Evolutionary conservation across 2,888 invertebrate species (phyloP).

Genomic region (Acanthopleura granulata): DNA sequence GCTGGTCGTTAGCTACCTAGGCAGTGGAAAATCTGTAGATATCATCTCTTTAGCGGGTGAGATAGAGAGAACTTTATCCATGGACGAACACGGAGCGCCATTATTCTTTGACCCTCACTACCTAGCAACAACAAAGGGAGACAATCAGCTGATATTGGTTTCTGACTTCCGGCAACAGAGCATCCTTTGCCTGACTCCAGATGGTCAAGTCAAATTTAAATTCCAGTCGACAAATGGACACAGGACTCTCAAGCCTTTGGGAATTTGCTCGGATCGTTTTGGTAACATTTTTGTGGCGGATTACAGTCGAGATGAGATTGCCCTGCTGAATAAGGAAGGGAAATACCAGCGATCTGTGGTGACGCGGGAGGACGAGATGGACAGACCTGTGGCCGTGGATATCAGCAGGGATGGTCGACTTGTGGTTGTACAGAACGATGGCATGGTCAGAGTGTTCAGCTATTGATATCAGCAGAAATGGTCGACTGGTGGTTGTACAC

Average conservation of each 20-base stretch:
- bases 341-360: constrained; percentile 52
- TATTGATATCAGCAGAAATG: constrained; percentile 47
- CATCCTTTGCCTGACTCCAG: constrained; percentile 42
- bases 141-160: constrained; percentile 41
- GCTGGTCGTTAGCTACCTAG: constrained; percentile 45
- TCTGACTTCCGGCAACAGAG: constrained; percentile 45
- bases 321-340: constrained; percentile 50
- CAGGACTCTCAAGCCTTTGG: constrained; percentile 47
- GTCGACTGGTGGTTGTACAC: constrained; percentile 54
- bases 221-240: constrained; percentile 41
- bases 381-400: constrained; percentile 51
- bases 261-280: constrained; percentile 51
- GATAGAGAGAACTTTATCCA: constrained; percentile 42
- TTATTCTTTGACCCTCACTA: constrained; percentile 50
- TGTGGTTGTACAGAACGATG: constrained; percentile 58
- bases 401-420: constrained; percentile 49
- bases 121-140: constrained; percentile 44
- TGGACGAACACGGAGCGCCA: constrained; percentile 33
- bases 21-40: constrained; percentile 44
- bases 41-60: constrained; percentile 47
- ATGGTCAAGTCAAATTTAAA: constrained; percentile 42
- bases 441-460: constrained; percentile 58
- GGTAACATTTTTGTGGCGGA: constrained; percentile 57
- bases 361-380: constrained; percentile 47
- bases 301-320: constrained; percentile 49